A percentile compares a stretch with the other conserved stretches of the same genome.
Evolutionary conservation across 2,797 vertebrate species (phyloP).

Genomic region (Lepilemur septentrionalis): DNA sequence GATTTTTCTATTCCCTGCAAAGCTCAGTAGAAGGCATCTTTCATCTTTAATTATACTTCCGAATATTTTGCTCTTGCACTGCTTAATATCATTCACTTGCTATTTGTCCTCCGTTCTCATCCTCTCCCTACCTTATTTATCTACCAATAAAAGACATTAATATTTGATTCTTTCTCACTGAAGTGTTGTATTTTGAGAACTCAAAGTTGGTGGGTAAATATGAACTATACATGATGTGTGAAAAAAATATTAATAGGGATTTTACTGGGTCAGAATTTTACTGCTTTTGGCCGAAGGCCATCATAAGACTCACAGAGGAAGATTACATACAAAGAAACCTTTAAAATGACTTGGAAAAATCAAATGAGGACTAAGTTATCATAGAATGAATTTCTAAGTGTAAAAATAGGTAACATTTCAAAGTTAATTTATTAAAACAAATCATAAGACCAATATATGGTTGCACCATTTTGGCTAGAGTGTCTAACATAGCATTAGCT

Average conservation of each 20-base stretch:
- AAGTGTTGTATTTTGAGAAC: slow-evolving; percentile 11
- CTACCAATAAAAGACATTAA: background rate
- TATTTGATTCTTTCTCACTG: background rate
- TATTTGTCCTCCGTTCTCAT: background rate
- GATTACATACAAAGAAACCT: background rate
- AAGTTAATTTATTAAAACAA: slow-evolving; percentile 46
- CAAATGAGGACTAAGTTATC: background rate
- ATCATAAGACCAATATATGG: background rate
- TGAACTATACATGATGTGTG: background rate
- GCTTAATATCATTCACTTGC: background rate
- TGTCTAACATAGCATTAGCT: background rate
- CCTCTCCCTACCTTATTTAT: background rate
- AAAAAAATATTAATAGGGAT: slow-evolving; percentile 32
- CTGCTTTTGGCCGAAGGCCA: slow-evolving; percentile 46
- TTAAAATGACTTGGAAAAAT: slow-evolving; percentile 52
- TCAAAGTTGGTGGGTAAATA: slow-evolving; percentile 24
- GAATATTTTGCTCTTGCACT: slow-evolving; percentile 13
- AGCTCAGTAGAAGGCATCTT: slow-evolving; percentile 12
- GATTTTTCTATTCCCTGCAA: background rate
- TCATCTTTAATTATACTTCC: slow-evolving; percentile 25
- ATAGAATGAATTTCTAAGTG: background rate
- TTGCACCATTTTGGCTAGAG: background rate
- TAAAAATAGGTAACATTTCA: slow-evolving; percentile 45
- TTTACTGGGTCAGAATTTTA: slow-evolving; percentile 33
- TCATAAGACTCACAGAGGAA: background rate